Percentiles rank a stretch among this genome's conserved stretches.
These are phyloP conservation scores for Nomada hirtipes DNA, from an alignment of 2,888 invertebrate genomes.

Conservation along the genomic window DNA sequence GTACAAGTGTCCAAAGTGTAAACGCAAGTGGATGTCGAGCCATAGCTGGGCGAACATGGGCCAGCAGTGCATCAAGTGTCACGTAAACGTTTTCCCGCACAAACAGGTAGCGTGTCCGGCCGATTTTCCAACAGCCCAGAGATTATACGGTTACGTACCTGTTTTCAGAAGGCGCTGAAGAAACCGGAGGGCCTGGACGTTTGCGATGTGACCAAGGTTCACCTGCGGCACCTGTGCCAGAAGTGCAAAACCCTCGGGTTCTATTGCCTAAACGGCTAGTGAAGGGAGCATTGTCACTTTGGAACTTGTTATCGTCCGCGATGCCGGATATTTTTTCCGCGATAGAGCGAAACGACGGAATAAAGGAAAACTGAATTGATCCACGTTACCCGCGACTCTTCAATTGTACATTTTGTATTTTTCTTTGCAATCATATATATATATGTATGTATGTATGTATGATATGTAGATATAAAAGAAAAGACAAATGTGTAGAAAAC, in stretches of 20 bases:
- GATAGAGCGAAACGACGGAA: too few relatives aligned
- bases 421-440: slow-evolving; percentile 1
- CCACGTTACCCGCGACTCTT: not conserved
- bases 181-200: slow-evolving; percentile 95
- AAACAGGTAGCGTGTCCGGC: slow-evolving; percentile 89
- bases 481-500: not conserved
- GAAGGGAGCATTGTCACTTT: not conserved
- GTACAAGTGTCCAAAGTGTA: slow-evolving; percentile 96
- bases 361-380: too few relatives aligned
- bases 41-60: slow-evolving; percentile 97
- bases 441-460: too few relatives aligned
- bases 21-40: slow-evolving; percentile 96
- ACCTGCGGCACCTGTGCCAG: slow-evolving; percentile 94
- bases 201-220: slow-evolving; percentile 95
- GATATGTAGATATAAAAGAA: too few relatives aligned
- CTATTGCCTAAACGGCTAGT: slow-evolving; percentile 90
- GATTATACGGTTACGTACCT: slow-evolving; percentile 8
- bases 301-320: too few relatives aligned
- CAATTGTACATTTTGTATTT: not conserved
- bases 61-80: slow-evolving; percentile 95
- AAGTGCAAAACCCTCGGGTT: slow-evolving; percentile 94
- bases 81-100: slow-evolving; percentile 95
- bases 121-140: not conserved
- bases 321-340: too few relatives aligned
- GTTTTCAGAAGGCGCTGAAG: slow-evolving; percentile 91